phyloP scores from a whole-genome alignment of 2,888 invertebrate species.

The Zeuzera pyrina region DNA sequence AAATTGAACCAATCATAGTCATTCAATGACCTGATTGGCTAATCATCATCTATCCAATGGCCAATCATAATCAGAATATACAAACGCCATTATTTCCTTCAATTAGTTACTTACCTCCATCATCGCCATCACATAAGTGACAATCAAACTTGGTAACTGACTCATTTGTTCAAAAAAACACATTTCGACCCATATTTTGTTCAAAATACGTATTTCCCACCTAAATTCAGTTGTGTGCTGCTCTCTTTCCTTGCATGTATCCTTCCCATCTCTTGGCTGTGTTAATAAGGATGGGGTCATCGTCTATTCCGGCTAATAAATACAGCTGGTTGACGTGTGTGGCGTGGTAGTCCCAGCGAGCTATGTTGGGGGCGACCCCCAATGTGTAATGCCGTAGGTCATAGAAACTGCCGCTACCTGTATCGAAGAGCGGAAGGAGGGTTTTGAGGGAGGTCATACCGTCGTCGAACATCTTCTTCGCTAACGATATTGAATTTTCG shows the following conservation, averaged over 20 bases:
- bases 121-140: too few relatives aligned
- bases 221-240: slow-evolving; percentile 94
- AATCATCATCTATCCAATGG: too few relatives aligned
- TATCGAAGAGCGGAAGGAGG: slow-evolving; percentile 93
- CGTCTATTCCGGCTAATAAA: slow-evolving; percentile 87
- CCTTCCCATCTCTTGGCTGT: slow-evolving; percentile 95
- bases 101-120: too few relatives aligned
- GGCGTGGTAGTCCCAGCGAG: slow-evolving; percentile 99
- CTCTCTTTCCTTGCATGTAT: slow-evolving; percentile 95
- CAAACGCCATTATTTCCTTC: too few relatives aligned
- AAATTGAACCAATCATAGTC: too few relatives aligned
- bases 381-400: slow-evolving; percentile 95
- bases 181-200: too few relatives aligned
- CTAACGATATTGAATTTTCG: slow-evolving; percentile 78
- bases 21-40: too few relatives aligned
- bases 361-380: slow-evolving; percentile 92
- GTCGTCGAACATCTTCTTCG: slow-evolving; percentile 83
- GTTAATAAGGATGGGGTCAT: slow-evolving; percentile 83
- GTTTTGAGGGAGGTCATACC: slow-evolving; percentile 90
- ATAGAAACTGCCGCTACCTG: slow-evolving; percentile 95
- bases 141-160: too few relatives aligned
- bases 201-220: too few relatives aligned
- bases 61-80: too few relatives aligned
- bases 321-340: slow-evolving; percentile 98
- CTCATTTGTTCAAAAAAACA: too few relatives aligned